Percentiles rank a stretch among this genome's conserved stretches.
Conservation (phyloP, 2,113 vertebrate genomes). For the Equus przewalskii region DNA sequence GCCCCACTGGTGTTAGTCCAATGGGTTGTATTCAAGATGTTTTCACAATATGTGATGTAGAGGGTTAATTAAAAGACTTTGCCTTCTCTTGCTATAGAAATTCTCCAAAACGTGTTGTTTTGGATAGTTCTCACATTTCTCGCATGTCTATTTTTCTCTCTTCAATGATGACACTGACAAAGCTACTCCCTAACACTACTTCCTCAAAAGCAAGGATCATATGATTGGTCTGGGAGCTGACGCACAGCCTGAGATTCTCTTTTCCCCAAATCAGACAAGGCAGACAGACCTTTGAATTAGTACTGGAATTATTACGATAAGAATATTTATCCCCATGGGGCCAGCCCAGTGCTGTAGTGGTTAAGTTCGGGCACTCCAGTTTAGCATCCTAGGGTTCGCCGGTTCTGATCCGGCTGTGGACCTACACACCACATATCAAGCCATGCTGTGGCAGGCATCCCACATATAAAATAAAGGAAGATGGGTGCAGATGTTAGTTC, state of each 20-base stretch:
- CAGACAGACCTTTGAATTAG: not conserved
- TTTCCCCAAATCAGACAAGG: not conserved
- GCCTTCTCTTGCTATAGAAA: not conserved
- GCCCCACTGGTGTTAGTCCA: not conserved
- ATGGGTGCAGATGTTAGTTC: too few relatives aligned
- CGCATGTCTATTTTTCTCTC: not conserved
- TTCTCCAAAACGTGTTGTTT: not conserved
- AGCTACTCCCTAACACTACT: not conserved
- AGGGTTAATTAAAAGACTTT: not conserved
- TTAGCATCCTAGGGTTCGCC: too few relatives aligned
- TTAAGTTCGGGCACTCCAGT: too few relatives aligned
- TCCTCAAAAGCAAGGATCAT: not conserved
- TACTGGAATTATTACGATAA: not conserved
- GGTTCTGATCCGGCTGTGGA: too few relatives aligned
- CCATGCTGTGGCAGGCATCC: too few relatives aligned
- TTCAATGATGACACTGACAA: not conserved
- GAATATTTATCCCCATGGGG: not conserved
- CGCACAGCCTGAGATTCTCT: not conserved
- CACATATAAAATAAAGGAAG: too few relatives aligned
- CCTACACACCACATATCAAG: too few relatives aligned
- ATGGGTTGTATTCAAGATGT: not conserved
- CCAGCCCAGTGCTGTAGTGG: too few relatives aligned
- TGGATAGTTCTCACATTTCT: not conserved
- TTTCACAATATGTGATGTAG: conserved; percentile 46
- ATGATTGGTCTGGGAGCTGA: not conserved